These are phyloP conservation scores for Kryphioiulus occultus DNA, from an alignment of 2,888 invertebrate genomes.

Conservation along the genomic window DNA sequence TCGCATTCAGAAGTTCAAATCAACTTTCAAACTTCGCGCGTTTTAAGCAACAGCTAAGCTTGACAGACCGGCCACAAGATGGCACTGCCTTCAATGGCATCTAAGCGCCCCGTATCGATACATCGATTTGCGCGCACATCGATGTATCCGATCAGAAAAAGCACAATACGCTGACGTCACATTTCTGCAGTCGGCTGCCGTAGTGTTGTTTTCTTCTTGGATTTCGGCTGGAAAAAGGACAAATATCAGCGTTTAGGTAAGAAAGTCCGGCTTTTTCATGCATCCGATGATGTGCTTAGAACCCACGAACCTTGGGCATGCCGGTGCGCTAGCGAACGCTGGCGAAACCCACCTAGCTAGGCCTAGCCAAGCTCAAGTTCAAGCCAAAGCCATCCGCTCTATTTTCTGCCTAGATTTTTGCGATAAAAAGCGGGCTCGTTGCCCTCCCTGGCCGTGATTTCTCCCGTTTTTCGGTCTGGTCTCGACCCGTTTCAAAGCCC, in stretches of 20 bases:
- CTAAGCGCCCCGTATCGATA: neutral
- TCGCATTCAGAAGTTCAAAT: neutral
- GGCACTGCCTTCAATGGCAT: neutral
- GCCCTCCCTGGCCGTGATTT: neutral
- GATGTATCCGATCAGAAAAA: neutral
- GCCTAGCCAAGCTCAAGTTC: slow-evolving; percentile 24
- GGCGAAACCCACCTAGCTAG: neutral
- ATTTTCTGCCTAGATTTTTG: neutral
- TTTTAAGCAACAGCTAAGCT: neutral
- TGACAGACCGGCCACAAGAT: neutral
- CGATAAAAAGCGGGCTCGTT: slow-evolving; percentile 24
- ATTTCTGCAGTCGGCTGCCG: slow-evolving; percentile 31
- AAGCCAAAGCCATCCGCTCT: neutral
- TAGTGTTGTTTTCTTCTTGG: slow-evolving; percentile 10
- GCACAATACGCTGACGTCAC: slow-evolving; percentile 20
- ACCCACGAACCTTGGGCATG: neutral
- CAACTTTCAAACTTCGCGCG: neutral
- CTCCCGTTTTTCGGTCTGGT: neutral
- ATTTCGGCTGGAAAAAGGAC: slow-evolving; percentile 25
- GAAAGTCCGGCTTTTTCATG: neutral
- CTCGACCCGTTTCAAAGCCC: neutral
- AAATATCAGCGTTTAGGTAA: neutral
- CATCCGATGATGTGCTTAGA: neutral
- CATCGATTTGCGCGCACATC: neutral
- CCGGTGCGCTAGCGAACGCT: neutral